Evolutionary conservation across 1,140 invertebrate species (phyloP).

Genomic region (Bombus affinis): DNA sequence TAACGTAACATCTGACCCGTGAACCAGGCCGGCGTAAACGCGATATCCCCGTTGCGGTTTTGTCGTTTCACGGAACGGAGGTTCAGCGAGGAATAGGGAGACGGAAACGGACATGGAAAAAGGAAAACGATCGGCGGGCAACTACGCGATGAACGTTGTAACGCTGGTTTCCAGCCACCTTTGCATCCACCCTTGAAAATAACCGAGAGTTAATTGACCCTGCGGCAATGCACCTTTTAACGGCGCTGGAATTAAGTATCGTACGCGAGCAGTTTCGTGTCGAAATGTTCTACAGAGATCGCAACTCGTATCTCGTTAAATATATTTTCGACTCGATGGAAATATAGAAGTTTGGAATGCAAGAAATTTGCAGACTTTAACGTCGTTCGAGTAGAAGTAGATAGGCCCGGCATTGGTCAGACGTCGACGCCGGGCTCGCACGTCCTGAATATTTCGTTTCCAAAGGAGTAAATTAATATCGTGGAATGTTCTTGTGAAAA

Average conservation of each 20-base stretch:
- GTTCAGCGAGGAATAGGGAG: not conserved
- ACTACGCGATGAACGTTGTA: not conserved
- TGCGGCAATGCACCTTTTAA: not conserved
- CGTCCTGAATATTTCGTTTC: not conserved
- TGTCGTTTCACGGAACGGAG: not conserved
- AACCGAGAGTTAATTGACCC: slow-evolving; percentile 29
- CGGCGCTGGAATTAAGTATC: not conserved
- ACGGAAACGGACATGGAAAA: not conserved
- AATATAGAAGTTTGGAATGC: not conserved
- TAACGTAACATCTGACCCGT: slow-evolving; percentile 45
- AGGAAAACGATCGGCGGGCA: not conserved
- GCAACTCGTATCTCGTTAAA: not conserved
- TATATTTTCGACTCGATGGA: not conserved
- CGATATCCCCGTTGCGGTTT: slow-evolving; percentile 19
- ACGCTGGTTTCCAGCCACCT: not conserved
- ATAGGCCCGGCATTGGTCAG: not conserved
- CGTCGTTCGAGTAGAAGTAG: not conserved
- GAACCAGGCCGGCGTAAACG: slow-evolving; percentile 23
- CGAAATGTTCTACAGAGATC: not conserved
- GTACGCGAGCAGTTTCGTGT: not conserved
- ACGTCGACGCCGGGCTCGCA: not conserved
- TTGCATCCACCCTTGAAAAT: not conserved
- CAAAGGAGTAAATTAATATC: too few relatives aligned
- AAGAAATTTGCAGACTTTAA: not conserved
- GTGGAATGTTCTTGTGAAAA: too few relatives aligned